These are phyloP conservation scores for Sebastes oblongus DNA, from an alignment of 2,797 vertebrate genomes.

Conservation along the genomic window DNA sequence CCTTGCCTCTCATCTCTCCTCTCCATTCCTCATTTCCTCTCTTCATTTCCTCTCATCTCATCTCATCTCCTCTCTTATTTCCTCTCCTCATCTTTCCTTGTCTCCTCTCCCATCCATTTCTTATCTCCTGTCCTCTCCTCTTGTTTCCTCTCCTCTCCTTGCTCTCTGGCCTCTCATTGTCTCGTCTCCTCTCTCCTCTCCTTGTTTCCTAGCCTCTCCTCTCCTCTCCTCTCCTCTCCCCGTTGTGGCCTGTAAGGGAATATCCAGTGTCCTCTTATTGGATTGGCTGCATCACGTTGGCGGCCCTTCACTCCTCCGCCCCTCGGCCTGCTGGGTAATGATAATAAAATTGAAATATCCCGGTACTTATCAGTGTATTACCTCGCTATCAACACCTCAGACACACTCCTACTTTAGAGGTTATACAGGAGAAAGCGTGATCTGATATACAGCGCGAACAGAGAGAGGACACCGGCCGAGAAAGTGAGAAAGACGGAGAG, in stretches of 20 bases:
- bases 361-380: slow-evolving; percentile 84
- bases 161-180: neutral
- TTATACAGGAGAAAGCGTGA: slow-evolving; percentile 59
- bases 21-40: neutral
- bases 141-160: no score
- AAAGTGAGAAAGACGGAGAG: slow-evolving; percentile 46
- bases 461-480: slow-evolving; percentile 41
- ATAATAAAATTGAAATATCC: slow-evolving; percentile 86
- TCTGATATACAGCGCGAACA: slow-evolving; percentile 37
- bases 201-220: slow-evolving; percentile 6
- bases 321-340: slow-evolving; percentile 76
- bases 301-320: slow-evolving; percentile 55
- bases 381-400: slow-evolving; percentile 81
- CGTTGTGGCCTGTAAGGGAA: slow-evolving; percentile 54
- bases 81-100: no score
- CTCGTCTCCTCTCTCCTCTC: neutral
- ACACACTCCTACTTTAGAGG: slow-evolving; percentile 77
- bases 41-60: no score
- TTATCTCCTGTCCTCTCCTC: no score
- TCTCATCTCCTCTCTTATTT: no score
- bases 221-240: slow-evolving; percentile 5
- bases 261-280: slow-evolving; percentile 81
- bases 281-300: slow-evolving; percentile 79
- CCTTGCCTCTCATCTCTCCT: neutral
- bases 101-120: no score